phyloP scores from a whole-genome alignment of 1,140 invertebrate species.

The Bombus sibiricus region DNA sequence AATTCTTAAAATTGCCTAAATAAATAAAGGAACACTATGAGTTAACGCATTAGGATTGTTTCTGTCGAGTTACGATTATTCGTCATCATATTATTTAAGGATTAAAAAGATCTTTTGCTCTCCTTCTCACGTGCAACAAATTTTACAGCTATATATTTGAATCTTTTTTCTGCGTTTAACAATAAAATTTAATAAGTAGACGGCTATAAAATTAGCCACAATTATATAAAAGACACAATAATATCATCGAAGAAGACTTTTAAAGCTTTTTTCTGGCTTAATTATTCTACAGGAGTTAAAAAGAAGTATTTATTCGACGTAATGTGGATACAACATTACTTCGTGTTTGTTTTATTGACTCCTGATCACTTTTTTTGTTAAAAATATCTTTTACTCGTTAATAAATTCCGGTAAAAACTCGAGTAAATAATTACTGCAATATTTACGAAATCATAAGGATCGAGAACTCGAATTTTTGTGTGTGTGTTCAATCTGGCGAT shows the following conservation, averaged over 20 bases:
- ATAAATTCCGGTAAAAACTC: not conserved
- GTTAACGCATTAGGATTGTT: conserved; percentile 6
- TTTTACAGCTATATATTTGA: conserved; percentile 17
- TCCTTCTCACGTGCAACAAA: conserved; percentile 6
- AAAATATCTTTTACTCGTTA: not conserved
- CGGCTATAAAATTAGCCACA: conserved; percentile 24
- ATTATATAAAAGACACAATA: conserved; percentile 37
- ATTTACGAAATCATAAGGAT: conserved; percentile 23
- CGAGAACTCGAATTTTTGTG: conserved; percentile 25
- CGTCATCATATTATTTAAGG: conserved; percentile 26
- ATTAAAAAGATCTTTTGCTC: conserved; percentile 1
- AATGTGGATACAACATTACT: not conserved
- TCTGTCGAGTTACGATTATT: not conserved
- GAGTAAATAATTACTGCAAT: not conserved
- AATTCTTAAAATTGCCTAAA: not conserved
- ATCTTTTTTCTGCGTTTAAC: conserved; percentile 22
- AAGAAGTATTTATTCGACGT: not conserved
- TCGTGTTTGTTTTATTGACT: conserved; percentile 18
- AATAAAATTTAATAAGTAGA: conserved; percentile 17
- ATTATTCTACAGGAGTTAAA: not conserved
- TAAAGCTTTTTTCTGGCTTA: not conserved
- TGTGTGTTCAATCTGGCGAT: conserved; percentile 53
- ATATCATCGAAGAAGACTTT: conserved; percentile 3
- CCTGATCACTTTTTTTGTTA: not conserved
- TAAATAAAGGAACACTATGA: not conserved